Evolutionary conservation across 2,797 vertebrate species (phyloP).

Genomic region (Momotus momota): DNA sequence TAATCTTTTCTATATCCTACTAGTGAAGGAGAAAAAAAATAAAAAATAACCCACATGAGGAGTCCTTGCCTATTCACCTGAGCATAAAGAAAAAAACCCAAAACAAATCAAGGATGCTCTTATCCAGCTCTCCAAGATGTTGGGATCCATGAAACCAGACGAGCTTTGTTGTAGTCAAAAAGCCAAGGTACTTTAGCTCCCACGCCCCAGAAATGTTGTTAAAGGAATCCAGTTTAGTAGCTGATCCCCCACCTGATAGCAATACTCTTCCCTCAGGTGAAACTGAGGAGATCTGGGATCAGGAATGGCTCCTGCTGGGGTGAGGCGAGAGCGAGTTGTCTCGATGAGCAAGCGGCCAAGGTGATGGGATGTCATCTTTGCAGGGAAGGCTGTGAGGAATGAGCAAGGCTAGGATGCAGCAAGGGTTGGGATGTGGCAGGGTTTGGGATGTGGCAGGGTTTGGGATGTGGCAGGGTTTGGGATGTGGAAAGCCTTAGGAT

Average conservation of each 20-base stretch:
- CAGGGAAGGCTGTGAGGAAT: background rate
- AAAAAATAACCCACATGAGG: background rate
- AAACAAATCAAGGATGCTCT: background rate
- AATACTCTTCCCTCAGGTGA: background rate
- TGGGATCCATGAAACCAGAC: background rate
- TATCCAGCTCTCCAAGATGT: background rate
- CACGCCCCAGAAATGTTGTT: background rate
- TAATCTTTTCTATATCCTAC: slow-evolving; percentile 34
- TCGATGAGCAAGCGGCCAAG: accelerated
- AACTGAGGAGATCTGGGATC: background rate
- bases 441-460: background rate
- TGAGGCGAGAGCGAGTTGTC: accelerated
- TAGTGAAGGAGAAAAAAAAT: background rate
- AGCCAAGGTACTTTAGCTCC: background rate
- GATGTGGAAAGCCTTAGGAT: background rate
- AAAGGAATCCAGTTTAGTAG: background rate
- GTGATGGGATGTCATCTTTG: accelerated
- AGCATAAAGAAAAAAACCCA: background rate
- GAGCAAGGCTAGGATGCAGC: accelerated
- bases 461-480: background rate
- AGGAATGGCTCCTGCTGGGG: background rate
- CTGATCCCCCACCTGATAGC: background rate
- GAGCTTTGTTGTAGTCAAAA: background rate
- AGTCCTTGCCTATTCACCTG: background rate
- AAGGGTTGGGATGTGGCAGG: accelerated